These are phyloP conservation scores for Sarcophaga bullata DNA, from an alignment of 1,140 invertebrate species.

Conservation along the genomic window DNA sequence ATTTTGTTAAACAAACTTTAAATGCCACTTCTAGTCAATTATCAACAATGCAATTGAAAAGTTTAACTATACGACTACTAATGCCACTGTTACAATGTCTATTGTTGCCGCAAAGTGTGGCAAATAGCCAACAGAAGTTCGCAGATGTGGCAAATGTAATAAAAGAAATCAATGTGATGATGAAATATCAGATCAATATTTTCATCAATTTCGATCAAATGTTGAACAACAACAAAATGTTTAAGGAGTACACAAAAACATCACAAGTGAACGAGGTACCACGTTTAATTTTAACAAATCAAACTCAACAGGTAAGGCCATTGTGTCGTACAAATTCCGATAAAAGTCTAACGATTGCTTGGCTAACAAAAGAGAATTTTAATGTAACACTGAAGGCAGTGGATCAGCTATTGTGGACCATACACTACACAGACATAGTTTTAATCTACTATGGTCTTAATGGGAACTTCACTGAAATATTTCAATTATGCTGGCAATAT, in stretches of 20 bases:
- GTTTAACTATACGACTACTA: neutral
- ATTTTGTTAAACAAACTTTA: no score
- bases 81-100: neutral
- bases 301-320: neutral
- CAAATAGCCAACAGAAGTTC: neutral
- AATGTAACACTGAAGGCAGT: neutral
- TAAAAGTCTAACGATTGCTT: neutral
- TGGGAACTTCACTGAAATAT: neutral
- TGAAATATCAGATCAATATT: neutral
- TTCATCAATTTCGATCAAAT: neutral
- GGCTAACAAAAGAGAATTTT: neutral
- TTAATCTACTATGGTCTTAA: neutral
- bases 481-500: neutral
- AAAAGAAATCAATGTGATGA: neutral
- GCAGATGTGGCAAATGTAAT: neutral
- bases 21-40: neutral
- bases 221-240: no score
- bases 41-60: neutral
- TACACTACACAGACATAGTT: neutral
- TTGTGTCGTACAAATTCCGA: neutral
- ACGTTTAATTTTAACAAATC: neutral
- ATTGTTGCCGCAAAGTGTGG: neutral
- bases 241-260: no score
- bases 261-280: no score
- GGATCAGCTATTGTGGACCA: conserved; percentile 3